Base-by-base conservation (phyloP, 1,140 invertebrate species). In the Pteromalus puparum region DNA sequence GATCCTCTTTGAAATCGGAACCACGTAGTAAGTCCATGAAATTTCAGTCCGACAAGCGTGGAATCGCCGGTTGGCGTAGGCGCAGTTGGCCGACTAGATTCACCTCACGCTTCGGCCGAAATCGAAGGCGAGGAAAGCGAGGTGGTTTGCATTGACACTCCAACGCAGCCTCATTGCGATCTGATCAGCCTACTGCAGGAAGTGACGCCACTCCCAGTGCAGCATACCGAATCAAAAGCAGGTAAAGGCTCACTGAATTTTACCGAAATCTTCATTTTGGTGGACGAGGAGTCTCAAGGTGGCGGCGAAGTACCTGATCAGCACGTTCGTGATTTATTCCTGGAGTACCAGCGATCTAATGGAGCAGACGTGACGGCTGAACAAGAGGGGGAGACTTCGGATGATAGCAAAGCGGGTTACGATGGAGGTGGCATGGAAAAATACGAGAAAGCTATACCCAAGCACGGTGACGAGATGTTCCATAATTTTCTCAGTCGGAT, bases 381-480 rank as follows among this genome's bases (percentile, higher is more conserved):
- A 84, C 86, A 86, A 80, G 86, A 65, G 53, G 85, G 46, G 15
- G 81, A 86, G 0, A 90, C 88, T 13, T 87, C 84, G 3, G 90
- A 89, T 13, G 92, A 91, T 6, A 86, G 72, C 0, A 81, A 77
- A n/a, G 91, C 90, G 42, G 86, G n/a, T 0, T 86, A 81, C 1
- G 91, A 91, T 28, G 87, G 86, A 0, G 87, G 87, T 0, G 89
- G 86, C 24, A 82, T 87, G 12, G 96, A 97, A 89, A 94, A 94
- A 38, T 98, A 98, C 90, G 97, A 98, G 87, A 97, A 97, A 88
- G 94, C 94, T 12, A 88, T 94, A 61, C 96, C 97, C 0, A 93
- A 94, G 12, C 97, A 98, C 90, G 97, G 97, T 1, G 97, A 98
- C 90, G 94, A 95, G 86, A 94, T 96, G 90, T 97, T 97, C 89